Evolutionary conservation across 2,888 invertebrate genomes (phyloP), one percentile per base, ranked within the genome.

Genomic region (Ophion slaviceki): DNA sequence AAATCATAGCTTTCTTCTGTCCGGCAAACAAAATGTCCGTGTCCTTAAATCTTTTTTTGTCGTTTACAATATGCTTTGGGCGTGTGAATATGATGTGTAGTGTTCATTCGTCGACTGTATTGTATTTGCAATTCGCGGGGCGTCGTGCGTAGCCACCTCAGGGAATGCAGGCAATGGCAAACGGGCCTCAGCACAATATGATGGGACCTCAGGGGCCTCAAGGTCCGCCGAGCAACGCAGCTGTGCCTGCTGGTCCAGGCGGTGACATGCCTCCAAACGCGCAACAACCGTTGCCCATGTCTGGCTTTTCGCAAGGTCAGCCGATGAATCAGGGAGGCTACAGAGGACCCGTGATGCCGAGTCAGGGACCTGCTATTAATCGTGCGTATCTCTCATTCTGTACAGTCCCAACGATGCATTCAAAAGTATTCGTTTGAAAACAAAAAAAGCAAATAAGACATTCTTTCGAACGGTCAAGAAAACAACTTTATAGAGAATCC

Each of bases 281-380:
- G 59, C 93, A 92, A 80, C 94, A 94, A 86, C 90, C 93, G 45
- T 88, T 93, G 83, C 93, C 94, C 74, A 93, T 94, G 93, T 87
- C 93, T 24, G 91, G 90, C 8, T 93, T 93, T 82, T 92, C 92
- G 87, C 94, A 94, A 89, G 93, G 92, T 7, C 94, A 94, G 81
- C 93, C 93, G 66, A 94, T 93, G 91, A 88, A 93, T 87, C 94
- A 93, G 88, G 91, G 91, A 81, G 92, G 92, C 90, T 95, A 92
- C 92, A 95, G 96, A 94, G 96, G 89, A 93, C 96, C 91, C 93
- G 95, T 94, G 94, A 96, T 94, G 94, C 95, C 92, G 94, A 95
- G 91, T 89, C 95, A 92, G 95, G 95, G 84, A 94, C 94, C 94
- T 90, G 93, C 84, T 92, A 95, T 94, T 86, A 94, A 93, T 87